phyloP scores from a whole-genome alignment of 2,888 invertebrate genomes.

The Ashinkailepas kermadecensis region DNA sequence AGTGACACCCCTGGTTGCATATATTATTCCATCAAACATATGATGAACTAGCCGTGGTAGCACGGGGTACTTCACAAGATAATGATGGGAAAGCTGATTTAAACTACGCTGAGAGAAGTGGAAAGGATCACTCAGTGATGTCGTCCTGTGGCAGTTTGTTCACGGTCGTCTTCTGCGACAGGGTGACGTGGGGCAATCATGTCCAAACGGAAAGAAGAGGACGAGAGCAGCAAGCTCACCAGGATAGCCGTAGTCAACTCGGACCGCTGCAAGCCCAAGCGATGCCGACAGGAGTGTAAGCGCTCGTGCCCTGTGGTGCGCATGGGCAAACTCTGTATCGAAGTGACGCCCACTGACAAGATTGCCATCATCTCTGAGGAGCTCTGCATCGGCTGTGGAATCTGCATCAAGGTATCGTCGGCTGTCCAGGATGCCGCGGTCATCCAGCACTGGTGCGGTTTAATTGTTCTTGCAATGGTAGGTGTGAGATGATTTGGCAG shows the following conservation, averaged over 20 bases:
- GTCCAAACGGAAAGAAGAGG: constrained; percentile 60
- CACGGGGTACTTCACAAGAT: too few relatives aligned
- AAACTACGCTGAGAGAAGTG: too few relatives aligned
- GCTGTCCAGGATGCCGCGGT: too few relatives aligned
- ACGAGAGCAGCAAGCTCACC: constrained; percentile 86
- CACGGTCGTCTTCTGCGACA: not conserved
- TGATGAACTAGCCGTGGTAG: too few relatives aligned
- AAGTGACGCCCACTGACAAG: constrained; percentile 83
- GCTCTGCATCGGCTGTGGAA: constrained; percentile 98
- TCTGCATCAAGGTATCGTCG: constrained; percentile 82
- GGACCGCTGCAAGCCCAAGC: constrained; percentile 97
- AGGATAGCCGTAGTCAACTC: constrained; percentile 96
- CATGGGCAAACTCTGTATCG: constrained; percentile 98
- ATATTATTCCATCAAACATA: too few relatives aligned
- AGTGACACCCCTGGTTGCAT: too few relatives aligned
- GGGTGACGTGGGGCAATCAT: constrained; percentile 41
- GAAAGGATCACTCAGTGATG: too few relatives aligned
- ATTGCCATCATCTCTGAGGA: constrained; percentile 96
- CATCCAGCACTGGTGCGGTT: too few relatives aligned
- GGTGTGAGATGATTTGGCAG: too few relatives aligned
- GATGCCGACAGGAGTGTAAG: constrained; percentile 98
- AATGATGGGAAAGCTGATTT: too few relatives aligned
- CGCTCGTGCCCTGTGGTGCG: constrained; percentile 97
- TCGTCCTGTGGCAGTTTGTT: too few relatives aligned
- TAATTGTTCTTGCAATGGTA: too few relatives aligned